These are phyloP conservation scores for Bombus affinis DNA, from an alignment of 1,140 invertebrate species.

Conservation along the genomic window DNA sequence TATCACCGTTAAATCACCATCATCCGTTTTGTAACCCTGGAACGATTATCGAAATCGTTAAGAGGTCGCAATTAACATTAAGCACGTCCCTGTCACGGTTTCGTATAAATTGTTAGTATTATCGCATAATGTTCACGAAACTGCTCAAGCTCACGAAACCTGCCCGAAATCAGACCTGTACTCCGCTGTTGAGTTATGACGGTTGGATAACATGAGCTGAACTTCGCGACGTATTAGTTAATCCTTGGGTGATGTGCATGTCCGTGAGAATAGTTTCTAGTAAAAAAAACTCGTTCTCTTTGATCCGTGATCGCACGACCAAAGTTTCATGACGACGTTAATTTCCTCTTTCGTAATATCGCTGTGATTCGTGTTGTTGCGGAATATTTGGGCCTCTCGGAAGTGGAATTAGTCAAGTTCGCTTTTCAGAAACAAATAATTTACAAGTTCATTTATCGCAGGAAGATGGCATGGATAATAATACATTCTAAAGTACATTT, in stretches of 20 bases:
- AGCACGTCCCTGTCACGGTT: neutral
- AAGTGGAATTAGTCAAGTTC: too few species aligned
- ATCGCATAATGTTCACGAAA: conserved; percentile 2
- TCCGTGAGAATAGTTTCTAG: conserved; percentile 1
- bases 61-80: neutral
- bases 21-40: too few species aligned
- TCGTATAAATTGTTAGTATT: conserved; percentile 1
- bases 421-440: too few species aligned
- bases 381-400: neutral
- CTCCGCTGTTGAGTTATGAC: conserved; percentile 54
- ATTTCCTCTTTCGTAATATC: neutral
- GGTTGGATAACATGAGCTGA: conserved; percentile 35
- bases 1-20: neutral
- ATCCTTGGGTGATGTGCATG: conserved; percentile 35
- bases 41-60: neutral
- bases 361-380: neutral
- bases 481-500: too few species aligned
- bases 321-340: neutral
- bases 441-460: too few species aligned
- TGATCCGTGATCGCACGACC: neutral
- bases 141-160: neutral
- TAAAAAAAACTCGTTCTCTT: neutral
- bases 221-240: conserved; percentile 59
- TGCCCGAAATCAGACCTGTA: conserved; percentile 55
- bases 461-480: too few species aligned